phyloP scores from a whole-genome alignment of 1,140 invertebrate species.

The Atta colombica region DNA sequence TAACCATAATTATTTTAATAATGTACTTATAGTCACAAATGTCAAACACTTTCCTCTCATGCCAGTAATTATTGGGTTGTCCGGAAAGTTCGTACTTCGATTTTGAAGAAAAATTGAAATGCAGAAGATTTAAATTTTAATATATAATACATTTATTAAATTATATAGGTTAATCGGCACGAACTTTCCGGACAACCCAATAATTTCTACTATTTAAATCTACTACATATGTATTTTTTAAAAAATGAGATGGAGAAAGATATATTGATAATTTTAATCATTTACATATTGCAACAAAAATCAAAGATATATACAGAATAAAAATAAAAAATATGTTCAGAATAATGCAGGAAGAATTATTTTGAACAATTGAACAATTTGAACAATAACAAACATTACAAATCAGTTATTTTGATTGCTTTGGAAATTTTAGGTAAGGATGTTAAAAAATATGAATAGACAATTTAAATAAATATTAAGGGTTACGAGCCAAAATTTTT shows the following conservation, averaged over 20 bases:
- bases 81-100: too few relatives aligned
- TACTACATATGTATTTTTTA: background rate
- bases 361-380: background rate
- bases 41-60: too few relatives aligned
- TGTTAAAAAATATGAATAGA: background rate
- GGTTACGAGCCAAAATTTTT: too few relatives aligned
- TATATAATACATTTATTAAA: too few relatives aligned
- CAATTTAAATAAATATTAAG: background rate
- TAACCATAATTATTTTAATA: too few relatives aligned
- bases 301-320: background rate
- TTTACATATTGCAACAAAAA: background rate
- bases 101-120: too few relatives aligned
- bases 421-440: background rate
- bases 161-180: too few relatives aligned
- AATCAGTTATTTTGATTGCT: background rate
- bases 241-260: background rate
- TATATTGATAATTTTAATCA: background rate
- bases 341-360: background rate
- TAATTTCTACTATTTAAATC: too few relatives aligned
- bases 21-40: too few relatives aligned
- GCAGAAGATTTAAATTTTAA: too few relatives aligned
- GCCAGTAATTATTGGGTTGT: too few relatives aligned
- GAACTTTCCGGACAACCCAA: too few relatives aligned
- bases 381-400: background rate
- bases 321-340: background rate